A percentile compares a stretch with the other conserved stretches of the same genome.
Evolutionary conservation across 2,888 invertebrate genomes (phyloP).

Genomic region (Dioctria linearis): DNA sequence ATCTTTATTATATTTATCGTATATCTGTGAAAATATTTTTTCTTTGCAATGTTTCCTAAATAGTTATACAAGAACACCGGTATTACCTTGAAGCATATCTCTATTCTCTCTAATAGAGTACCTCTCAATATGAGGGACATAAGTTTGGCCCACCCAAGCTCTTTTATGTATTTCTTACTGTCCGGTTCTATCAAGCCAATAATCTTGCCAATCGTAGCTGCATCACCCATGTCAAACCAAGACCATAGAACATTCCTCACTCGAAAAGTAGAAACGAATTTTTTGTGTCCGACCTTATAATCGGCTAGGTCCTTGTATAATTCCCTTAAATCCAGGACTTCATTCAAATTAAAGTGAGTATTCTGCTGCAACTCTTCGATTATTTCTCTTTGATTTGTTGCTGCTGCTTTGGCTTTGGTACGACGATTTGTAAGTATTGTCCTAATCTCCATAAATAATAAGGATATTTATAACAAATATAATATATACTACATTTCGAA

Average conservation of each 20-base stretch:
- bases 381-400: too few species aligned
- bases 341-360: neutral
- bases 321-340: neutral
- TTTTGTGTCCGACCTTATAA: neutral
- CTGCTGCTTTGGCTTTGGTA: too few species aligned
- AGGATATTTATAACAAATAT: too few species aligned
- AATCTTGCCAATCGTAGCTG: neutral
- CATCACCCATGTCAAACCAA: neutral
- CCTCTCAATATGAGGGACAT: neutral
- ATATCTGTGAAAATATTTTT: neutral
- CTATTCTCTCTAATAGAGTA: neutral
- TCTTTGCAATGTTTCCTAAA: neutral
- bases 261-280: neutral
- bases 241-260: neutral
- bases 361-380: too few species aligned
- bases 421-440: too few species aligned
- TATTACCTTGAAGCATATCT: neutral
- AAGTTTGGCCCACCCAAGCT: neutral
- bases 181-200: neutral
- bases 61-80: neutral
- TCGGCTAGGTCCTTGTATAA: neutral
- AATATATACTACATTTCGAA: too few species aligned
- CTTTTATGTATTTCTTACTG: neutral
- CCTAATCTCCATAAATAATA: too few species aligned
- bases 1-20: neutral